These are phyloP conservation scores for Dasypolia templi DNA, from an alignment of 2,888 invertebrate genomes.

Conservation along the genomic window DNA sequence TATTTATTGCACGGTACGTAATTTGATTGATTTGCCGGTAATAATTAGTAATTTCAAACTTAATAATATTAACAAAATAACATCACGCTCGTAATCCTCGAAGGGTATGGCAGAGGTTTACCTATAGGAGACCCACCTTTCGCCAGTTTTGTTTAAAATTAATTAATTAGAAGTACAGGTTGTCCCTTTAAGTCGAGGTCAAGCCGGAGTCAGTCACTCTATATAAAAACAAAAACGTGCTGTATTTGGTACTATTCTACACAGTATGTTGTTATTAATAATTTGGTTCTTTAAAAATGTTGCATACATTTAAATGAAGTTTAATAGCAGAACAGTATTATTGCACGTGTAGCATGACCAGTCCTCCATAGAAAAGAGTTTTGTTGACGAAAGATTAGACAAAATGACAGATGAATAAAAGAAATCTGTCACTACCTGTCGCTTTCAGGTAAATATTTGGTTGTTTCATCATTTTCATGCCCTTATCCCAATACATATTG, in stretches of 20 bases:
- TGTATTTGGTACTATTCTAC: not conserved
- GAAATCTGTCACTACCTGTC: too few species aligned
- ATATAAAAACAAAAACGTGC: not conserved
- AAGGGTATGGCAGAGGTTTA: not conserved
- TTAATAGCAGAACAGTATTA: too few species aligned
- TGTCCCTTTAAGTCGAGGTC: too few species aligned
- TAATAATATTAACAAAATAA: not conserved
- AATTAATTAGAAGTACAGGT: not conserved
- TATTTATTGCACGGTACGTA: not conserved
- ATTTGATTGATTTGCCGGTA: slow-evolving; percentile 7
- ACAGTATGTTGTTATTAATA: not conserved
- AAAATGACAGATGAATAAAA: too few species aligned
- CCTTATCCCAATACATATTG: not conserved
- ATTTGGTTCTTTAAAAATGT: too few species aligned
- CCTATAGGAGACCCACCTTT: not conserved
- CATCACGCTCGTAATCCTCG: not conserved
- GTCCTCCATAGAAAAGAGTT: too few species aligned
- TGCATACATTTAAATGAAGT: too few species aligned
- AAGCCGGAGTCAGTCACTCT: too few species aligned
- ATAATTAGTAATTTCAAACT: not conserved
- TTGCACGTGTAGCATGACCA: too few species aligned
- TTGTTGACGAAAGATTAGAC: too few species aligned
- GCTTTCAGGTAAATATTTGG: not conserved
- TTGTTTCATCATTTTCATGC: not conserved
- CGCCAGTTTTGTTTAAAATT: not conserved